Evolutionary conservation across 2,797 vertebrate genomes (phyloP).

Genomic region (Sylvilagus floridanus): DNA sequence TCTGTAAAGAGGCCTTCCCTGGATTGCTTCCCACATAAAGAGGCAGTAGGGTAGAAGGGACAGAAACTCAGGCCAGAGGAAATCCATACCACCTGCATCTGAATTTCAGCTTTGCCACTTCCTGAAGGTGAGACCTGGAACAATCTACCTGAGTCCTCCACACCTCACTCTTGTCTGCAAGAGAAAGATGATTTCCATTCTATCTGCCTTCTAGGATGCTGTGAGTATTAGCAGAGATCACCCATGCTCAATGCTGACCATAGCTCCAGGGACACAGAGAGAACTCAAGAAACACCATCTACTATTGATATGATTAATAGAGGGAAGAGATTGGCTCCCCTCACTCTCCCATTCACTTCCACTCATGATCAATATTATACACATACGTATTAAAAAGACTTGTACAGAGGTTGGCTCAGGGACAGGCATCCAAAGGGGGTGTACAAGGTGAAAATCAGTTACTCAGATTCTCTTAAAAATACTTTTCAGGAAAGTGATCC

Average conservation of each 20-base stretch:
- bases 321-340: not conserved
- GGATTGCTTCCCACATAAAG: not conserved
- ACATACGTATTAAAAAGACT: not conserved
- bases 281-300: constrained; percentile 13
- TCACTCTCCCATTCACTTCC: not conserved
- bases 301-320: not conserved
- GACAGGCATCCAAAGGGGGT: not conserved
- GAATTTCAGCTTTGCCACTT: not conserved
- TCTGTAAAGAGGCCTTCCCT: not conserved
- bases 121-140: not conserved
- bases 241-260: not conserved
- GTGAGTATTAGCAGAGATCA: constrained; percentile 48
- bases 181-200: not conserved
- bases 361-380: not conserved
- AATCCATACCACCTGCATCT: accelerated
- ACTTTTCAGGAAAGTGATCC: not conserved
- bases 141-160: not conserved
- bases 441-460: not conserved
- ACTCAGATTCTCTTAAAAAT: not conserved
- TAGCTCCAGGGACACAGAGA: not conserved
- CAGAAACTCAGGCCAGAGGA: not conserved
- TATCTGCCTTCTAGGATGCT: not conserved
- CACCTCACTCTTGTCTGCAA: not conserved
- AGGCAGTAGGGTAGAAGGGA: too few relatives aligned
- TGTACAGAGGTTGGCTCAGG: not conserved